Percentiles rank a stretch among this genome's conserved stretches.
These are phyloP conservation scores for Pseudoips prasinana DNA, from an alignment of 2,888 invertebrate species.

Conservation along the genomic window DNA sequence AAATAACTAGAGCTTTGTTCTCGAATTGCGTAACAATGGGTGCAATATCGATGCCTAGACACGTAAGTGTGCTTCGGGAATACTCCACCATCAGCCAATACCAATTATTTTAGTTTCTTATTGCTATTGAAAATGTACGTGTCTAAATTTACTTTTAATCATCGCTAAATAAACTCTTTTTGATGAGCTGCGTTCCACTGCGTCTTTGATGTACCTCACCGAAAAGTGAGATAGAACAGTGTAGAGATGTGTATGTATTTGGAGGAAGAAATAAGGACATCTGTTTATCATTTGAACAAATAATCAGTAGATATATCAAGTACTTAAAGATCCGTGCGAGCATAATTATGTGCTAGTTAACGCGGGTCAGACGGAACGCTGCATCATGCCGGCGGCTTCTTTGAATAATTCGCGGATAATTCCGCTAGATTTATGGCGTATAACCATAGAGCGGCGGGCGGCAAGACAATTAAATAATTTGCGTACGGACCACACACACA, in stretches of 20 bases:
- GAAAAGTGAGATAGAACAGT: no score
- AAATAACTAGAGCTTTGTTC: conserved; percentile 45
- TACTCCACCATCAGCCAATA: no score
- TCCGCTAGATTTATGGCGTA: conserved; percentile 70
- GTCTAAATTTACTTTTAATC: no score
- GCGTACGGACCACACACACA: conserved; percentile 53
- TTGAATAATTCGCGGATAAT: conserved; percentile 73
- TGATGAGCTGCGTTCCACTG: no score
- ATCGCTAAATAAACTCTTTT: no score
- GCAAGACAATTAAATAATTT: conserved; percentile 74
- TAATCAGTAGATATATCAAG: no score
- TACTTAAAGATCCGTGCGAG: neutral
- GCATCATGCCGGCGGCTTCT: conserved; percentile 53
- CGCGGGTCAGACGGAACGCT: conserved; percentile 12
- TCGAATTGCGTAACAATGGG: conserved; percentile 40
- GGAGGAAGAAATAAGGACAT: no score
- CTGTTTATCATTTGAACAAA: no score
- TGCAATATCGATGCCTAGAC: conserved; percentile 22
- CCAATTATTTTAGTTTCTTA: no score
- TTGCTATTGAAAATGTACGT: no score
- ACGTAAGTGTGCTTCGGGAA: neutral
- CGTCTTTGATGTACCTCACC: no score
- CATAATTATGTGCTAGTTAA: conserved; percentile 11
- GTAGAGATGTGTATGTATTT: neutral
- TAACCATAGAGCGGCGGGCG: conserved; percentile 67